Percentiles rank a stretch among this genome's conserved stretches.
Conservation (phyloP, 2,113 vertebrate genomes). For the Piaya cayana region DNA sequence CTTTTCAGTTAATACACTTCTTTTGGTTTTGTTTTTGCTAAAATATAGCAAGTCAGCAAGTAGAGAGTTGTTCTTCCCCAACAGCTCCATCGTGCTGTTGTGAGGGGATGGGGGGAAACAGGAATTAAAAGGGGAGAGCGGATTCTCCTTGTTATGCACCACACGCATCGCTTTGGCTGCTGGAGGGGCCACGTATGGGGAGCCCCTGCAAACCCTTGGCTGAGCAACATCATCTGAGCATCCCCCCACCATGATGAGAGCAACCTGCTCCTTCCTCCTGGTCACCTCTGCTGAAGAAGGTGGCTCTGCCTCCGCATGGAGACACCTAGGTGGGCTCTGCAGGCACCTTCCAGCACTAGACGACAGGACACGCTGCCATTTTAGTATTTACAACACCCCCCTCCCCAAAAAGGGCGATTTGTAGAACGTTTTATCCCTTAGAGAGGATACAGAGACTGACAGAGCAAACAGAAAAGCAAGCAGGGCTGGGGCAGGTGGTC, state of each 20-base stretch:
- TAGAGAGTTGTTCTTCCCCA: slow-evolving; percentile 35
- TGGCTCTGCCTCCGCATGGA: background rate
- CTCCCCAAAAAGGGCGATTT: background rate
- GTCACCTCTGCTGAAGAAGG: background rate
- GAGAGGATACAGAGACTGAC: background rate
- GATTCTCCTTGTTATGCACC: background rate
- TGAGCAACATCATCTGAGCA: background rate
- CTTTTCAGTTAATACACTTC: slow-evolving; percentile 55
- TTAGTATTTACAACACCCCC: background rate
- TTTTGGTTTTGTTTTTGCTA: slow-evolving; percentile 71
- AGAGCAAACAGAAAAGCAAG: background rate
- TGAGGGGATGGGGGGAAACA: background rate
- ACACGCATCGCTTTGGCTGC: background rate
- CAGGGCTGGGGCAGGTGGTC: background rate
- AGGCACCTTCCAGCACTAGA: background rate
- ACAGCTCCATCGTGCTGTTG: background rate
- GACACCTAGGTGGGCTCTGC: background rate
- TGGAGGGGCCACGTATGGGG: accelerated
- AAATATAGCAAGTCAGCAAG: slow-evolving; percentile 78
- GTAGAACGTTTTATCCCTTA: background rate
- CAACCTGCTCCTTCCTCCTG: background rate
- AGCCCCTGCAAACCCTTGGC: background rate
- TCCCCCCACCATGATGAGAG: background rate
- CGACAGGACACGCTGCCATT: background rate
- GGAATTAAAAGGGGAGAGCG: background rate